phyloP scores from a whole-genome alignment of 2,113 vertebrate species.

The Desmodus rotundus region DNA sequence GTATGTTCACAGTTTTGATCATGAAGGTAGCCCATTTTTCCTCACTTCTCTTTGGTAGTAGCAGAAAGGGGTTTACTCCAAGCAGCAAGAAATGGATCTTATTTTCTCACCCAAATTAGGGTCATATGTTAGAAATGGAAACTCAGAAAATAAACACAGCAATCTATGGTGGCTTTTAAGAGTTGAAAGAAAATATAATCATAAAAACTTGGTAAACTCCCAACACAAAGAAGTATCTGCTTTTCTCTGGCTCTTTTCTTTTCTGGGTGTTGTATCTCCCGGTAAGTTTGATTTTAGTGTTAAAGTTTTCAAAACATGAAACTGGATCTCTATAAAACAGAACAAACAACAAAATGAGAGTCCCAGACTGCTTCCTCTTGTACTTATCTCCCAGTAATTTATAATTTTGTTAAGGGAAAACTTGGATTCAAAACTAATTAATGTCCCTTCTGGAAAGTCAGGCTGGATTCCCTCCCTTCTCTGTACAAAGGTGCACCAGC shows the following conservation, averaged over 20 bases:
- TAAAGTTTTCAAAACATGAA: slow-evolving; percentile 11
- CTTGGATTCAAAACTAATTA: not conserved
- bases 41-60: not conserved
- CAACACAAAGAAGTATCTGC: not conserved
- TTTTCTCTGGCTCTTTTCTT: not conserved
- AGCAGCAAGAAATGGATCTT: not conserved
- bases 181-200: not conserved
- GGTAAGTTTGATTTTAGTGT: not conserved
- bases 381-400: not conserved
- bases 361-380: not conserved
- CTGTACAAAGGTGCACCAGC: not conserved
- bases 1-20: not conserved
- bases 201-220: not conserved
- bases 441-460: not conserved
- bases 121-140: not conserved
- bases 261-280: not conserved
- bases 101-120: not conserved
- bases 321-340: not conserved
- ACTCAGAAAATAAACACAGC: not conserved
- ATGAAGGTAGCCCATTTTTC: not conserved
- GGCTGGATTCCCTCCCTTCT: not conserved
- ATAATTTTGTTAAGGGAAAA: not conserved
- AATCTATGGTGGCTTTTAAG: not conserved
- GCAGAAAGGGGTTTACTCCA: not conserved
- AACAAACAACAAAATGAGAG: not conserved